Evolutionary conservation across 2,797 vertebrate genomes (phyloP).

Genomic region (Anableps anableps): DNA sequence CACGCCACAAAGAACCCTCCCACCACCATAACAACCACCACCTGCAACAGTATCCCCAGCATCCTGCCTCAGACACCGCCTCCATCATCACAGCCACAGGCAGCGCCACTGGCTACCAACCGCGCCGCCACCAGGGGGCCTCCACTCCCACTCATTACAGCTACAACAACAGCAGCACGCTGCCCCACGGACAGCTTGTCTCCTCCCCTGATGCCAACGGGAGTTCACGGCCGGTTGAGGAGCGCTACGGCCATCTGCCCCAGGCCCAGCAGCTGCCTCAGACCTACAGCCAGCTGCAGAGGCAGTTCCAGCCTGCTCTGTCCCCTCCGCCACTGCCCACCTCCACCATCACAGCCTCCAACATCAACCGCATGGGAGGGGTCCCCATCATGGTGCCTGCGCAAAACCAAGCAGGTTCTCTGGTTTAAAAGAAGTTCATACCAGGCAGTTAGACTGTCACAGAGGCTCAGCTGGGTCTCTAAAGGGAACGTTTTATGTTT

Average conservation of each 20-base stretch:
- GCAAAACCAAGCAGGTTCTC: slow-evolving; percentile 92
- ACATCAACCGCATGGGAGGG: slow-evolving; percentile 88
- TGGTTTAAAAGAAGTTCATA: slow-evolving; percentile 82
- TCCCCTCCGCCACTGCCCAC: slow-evolving; percentile 65
- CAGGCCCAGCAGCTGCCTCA: slow-evolving; percentile 77
- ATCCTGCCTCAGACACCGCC: slow-evolving; percentile 82
- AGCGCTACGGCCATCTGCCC: slow-evolving; percentile 29
- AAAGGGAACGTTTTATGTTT: slow-evolving; percentile 29
- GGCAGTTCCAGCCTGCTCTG: slow-evolving; percentile 58
- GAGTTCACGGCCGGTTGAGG: slow-evolving; percentile 48
- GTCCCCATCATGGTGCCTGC: slow-evolving; percentile 93
- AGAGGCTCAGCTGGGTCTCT: slow-evolving; percentile 6
- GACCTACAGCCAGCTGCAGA: slow-evolving; percentile 67
- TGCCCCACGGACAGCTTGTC: slow-evolving; percentile 47
- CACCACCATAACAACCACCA: slow-evolving; percentile 66
- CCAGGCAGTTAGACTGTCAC: neutral
- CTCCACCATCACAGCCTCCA: slow-evolving; percentile 76
- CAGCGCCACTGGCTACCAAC: slow-evolving; percentile 81
- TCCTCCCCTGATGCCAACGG: slow-evolving; percentile 63
- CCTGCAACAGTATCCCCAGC: slow-evolving; percentile 79
- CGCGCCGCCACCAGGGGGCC: slow-evolving; percentile 58
- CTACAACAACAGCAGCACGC: slow-evolving; percentile 69
- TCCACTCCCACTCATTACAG: slow-evolving; percentile 75
- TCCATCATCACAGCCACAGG: slow-evolving; percentile 86
- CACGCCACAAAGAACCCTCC: slow-evolving; percentile 75